A percentile compares a stretch with the other conserved stretches of the same genome.
Evolutionary conservation across 2,888 invertebrate genomes (phyloP).

Genomic region (Brachypterus glaber): DNA sequence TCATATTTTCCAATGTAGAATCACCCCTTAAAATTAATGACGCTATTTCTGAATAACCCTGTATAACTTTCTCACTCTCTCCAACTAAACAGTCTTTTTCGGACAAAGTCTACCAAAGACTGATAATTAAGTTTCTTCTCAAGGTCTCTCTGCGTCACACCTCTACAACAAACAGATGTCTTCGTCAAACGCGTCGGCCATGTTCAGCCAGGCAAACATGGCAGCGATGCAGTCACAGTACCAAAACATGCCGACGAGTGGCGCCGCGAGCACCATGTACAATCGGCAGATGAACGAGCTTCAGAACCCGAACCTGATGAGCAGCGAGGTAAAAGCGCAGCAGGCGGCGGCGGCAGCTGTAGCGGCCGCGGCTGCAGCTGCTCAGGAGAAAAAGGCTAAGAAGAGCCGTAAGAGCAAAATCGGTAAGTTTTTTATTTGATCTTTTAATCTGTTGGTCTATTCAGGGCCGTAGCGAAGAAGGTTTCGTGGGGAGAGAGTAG

Average conservation of each 20-base stretch:
- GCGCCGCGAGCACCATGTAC: conserved; percentile 28
- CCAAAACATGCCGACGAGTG: conserved; percentile 28
- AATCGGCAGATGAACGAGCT: conserved; percentile 32
- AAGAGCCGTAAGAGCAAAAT: conserved; percentile 28
- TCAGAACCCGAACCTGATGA: conserved; percentile 26
- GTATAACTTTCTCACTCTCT: too few relatives aligned
- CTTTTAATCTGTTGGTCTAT: conserved; percentile 1
- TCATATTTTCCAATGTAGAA: too few relatives aligned
- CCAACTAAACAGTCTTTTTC: too few relatives aligned
- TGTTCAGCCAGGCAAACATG: conserved; percentile 36
- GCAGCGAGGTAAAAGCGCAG: conserved; percentile 14
- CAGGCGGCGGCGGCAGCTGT: conserved; percentile 19
- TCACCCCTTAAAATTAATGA: too few relatives aligned
- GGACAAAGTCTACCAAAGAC: too few relatives aligned
- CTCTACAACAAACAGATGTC: conserved; percentile 36
- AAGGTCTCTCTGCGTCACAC: neutral
- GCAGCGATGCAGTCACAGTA: conserved; percentile 32
- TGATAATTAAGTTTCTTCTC: too few relatives aligned
- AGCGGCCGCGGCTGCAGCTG: neutral
- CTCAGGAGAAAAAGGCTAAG: conserved; percentile 27
- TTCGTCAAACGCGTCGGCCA: conserved; percentile 30
- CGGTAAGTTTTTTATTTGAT: conserved; percentile 17
- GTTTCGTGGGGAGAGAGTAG: too few relatives aligned
- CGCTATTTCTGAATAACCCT: too few relatives aligned
- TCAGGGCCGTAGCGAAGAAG: too few relatives aligned